These are phyloP conservation scores for Myoxocephalus aenaeus DNA, from an alignment of 2,797 vertebrate genomes.

Conservation along the genomic window DNA sequence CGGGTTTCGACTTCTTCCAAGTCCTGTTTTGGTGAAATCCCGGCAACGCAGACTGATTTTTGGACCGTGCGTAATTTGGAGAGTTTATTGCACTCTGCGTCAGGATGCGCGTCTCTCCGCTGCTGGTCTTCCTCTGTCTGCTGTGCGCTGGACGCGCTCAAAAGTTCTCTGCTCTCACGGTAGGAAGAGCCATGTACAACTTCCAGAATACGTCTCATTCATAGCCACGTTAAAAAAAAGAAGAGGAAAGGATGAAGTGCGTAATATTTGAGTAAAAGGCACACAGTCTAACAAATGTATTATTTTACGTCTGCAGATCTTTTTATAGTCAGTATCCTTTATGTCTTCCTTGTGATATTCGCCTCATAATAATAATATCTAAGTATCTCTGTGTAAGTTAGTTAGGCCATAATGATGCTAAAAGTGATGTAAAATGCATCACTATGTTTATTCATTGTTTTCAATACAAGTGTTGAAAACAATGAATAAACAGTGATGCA, in stretches of 20 bases:
- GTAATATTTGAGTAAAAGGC: conserved; percentile 3
- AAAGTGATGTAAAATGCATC: too few relatives aligned
- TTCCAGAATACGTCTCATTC: not conserved
- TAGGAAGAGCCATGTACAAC: conserved; percentile 67
- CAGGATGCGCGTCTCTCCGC: conserved; percentile 85
- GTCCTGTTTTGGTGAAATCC: conserved; percentile 26
- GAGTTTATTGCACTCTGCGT: conserved; percentile 62
- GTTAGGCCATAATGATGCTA: too few relatives aligned
- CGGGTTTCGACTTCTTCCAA: conserved; percentile 34
- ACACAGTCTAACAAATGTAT: not conserved
- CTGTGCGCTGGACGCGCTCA: conserved; percentile 83
- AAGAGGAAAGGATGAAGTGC: not conserved
- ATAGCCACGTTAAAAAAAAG: not conserved
- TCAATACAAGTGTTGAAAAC: too few relatives aligned
- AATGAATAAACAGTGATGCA: too few relatives aligned
- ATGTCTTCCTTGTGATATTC: not conserved
- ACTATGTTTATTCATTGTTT: too few relatives aligned
- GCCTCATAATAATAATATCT: not conserved
- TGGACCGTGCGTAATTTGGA: conserved; percentile 78
- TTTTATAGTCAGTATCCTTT: not conserved
- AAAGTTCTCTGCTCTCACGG: conserved; percentile 89
- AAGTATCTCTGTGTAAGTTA: too few relatives aligned
- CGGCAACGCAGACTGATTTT: conserved; percentile 38
- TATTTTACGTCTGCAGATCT: not conserved
- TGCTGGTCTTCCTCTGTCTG: conserved; percentile 81